These are phyloP conservation scores for Mimas tiliae DNA, from an alignment of 2,888 invertebrate species.

Conservation along the genomic window DNA sequence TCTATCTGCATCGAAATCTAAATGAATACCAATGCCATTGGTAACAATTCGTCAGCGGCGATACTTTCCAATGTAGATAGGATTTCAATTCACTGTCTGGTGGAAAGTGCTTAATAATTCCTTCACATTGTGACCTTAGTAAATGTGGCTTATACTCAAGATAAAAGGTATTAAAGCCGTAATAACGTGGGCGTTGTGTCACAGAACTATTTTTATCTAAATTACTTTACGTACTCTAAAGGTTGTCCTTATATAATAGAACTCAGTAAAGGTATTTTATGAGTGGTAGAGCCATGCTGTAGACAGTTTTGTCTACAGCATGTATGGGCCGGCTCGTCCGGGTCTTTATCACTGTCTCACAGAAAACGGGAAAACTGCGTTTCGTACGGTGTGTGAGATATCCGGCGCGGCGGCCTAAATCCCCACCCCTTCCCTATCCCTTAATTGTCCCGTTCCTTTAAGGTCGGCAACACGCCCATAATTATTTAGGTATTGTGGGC, in stretches of 20 bases:
- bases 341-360: too few species aligned
- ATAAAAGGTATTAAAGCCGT: conserved; percentile 1
- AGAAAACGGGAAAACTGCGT: too few species aligned
- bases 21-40: conserved; percentile 18
- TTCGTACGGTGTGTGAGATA: too few species aligned
- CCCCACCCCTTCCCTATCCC: too few species aligned
- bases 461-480: too few species aligned
- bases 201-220: conserved; percentile 1
- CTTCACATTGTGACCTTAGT: conserved; percentile 16
- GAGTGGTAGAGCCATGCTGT: too few species aligned
- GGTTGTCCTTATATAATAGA: background rate
- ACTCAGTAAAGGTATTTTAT: too few species aligned
- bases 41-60: background rate
- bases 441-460: too few species aligned
- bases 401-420: too few species aligned
- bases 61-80: conserved; percentile 20
- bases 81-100: conserved; percentile 12
- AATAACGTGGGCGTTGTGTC: background rate
- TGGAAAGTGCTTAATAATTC: conserved; percentile 13
- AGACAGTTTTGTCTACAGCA: too few species aligned
- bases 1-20: conserved; percentile 2
- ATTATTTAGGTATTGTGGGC: too few species aligned
- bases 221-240: background rate
- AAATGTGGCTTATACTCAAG: background rate
- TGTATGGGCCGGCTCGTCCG: too few species aligned